phyloP scores from a whole-genome alignment of 2,888 invertebrate genomes.

The Halictus ligatus region DNA sequence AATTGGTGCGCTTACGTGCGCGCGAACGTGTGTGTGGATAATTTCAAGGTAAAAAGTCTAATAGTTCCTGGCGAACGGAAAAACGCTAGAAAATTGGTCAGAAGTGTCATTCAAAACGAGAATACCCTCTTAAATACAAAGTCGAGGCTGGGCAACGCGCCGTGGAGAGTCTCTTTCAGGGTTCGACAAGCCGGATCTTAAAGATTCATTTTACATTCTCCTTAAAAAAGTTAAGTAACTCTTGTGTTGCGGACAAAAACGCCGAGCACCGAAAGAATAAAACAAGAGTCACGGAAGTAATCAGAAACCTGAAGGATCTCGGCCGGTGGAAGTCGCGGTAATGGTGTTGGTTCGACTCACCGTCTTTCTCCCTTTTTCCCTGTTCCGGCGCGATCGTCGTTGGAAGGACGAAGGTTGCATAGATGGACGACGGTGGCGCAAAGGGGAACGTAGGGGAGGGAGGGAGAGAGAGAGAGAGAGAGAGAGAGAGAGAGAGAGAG shows the following conservation, averaged over 20 bases:
- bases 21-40: no score
- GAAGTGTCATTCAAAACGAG: neutral
- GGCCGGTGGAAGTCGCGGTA: constrained; percentile 63
- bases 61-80: neutral
- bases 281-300: constrained; percentile 61
- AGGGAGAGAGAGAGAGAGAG: no score
- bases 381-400: constrained; percentile 47
- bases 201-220: constrained; percentile 10
- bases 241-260: neutral
- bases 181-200: no score
- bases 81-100: neutral
- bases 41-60: neutral
- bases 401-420: constrained; percentile 42
- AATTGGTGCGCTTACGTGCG: no score
- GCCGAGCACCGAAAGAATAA: neutral
- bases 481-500: no score
- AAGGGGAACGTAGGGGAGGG: no score
- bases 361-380: neutral
- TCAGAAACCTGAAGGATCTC: constrained; percentile 56
- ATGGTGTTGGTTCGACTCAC: constrained; percentile 66
- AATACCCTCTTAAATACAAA: neutral
- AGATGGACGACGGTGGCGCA: constrained; percentile 15
- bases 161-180: neutral
- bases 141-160: neutral
- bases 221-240: neutral